Conservation (phyloP, 2,797 vertebrate species). For the Discoglossus pictus region DNA sequence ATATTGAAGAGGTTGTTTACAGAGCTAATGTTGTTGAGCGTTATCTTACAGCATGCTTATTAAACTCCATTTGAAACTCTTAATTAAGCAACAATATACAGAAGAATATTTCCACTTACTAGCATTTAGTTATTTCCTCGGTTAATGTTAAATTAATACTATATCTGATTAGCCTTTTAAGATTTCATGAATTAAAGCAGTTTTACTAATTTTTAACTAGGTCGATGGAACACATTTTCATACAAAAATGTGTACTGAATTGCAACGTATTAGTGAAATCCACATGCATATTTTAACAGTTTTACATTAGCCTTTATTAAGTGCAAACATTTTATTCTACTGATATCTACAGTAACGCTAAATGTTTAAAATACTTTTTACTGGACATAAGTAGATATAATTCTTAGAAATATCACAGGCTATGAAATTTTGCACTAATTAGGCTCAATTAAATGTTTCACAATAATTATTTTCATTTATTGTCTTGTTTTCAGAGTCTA, state of each 20-base stretch:
- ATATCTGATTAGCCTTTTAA: background rate
- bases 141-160: background rate
- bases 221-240: no score
- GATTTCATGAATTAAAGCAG: background rate
- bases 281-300: constrained; percentile 41
- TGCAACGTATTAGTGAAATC: constrained; percentile 9
- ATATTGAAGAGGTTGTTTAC: no score
- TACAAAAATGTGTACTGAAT: constrained; percentile 13
- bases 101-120: background rate
- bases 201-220: background rate
- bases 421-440: constrained; percentile 44
- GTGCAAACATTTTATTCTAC: constrained; percentile 35
- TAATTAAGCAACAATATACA: no score
- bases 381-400: constrained; percentile 36
- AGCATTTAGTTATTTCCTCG: constrained; percentile 1
- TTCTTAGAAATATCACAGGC: constrained; percentile 37
- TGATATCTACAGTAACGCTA: constrained; percentile 19
- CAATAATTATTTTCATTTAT: constrained; percentile 51
- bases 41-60: no score
- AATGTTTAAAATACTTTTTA: constrained; percentile 39
- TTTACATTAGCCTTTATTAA: constrained; percentile 35
- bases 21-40: no score
- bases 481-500: constrained; percentile 37
- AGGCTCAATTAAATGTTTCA: constrained; percentile 40
- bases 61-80: no score